Conservation (phyloP, 2,113 vertebrate species). For the Gobiocypris rarus region DNA sequence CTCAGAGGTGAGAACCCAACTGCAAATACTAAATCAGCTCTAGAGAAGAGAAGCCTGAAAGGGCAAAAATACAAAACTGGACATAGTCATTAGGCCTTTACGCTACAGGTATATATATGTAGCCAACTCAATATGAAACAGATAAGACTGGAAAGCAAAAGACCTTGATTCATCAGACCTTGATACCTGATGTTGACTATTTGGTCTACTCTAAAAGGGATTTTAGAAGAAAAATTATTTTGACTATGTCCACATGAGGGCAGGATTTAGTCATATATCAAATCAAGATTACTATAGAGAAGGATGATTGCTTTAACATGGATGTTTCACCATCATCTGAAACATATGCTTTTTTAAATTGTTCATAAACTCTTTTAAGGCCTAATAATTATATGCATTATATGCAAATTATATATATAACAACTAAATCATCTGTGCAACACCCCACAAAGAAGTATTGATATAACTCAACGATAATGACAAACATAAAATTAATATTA, state of each 20-base stretch:
- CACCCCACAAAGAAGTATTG: no score
- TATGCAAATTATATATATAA: no score
- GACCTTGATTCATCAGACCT: not conserved
- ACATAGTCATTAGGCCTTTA: not conserved
- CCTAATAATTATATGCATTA: no score
- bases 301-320: no score
- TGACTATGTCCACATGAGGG: constrained; percentile 39
- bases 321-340: no score
- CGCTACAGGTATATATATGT: not conserved
- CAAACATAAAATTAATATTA: no score
- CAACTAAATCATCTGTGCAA: no score
- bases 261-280: constrained; percentile 46
- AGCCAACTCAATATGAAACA: not conserved
- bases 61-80: not conserved
- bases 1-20: not conserved
- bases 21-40: not conserved
- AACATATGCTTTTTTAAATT: no score
- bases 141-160: not conserved
- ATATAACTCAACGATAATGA: no score
- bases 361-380: no score
- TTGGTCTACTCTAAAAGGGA: not conserved
- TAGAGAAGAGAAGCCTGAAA: not conserved
- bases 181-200: not conserved
- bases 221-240: not conserved
- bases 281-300: not conserved